Evolutionary conservation across 2,888 invertebrate genomes (phyloP), one percentile per base, ranked within the genome.

Genomic region (Acanthosepion lycidas): DNA sequence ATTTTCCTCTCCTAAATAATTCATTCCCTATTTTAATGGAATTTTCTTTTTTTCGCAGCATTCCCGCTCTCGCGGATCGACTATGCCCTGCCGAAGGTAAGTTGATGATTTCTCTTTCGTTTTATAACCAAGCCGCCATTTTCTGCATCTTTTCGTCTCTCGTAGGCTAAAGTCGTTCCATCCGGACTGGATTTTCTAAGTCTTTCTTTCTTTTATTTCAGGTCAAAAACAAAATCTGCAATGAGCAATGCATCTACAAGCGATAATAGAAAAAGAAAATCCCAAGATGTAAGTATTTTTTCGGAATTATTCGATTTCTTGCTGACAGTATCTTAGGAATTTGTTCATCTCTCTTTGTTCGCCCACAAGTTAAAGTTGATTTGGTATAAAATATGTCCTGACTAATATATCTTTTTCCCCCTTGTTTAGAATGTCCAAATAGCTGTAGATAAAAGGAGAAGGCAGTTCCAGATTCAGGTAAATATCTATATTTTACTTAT

Each of bases 391-490:
- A 78, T n/a, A n/a, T 78, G n/a, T 78, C 78, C n/a, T 78, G n/a
- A 78, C 78, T 78, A 78, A 78, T 78, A n/a, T 78, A 78, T 78
- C 78, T n/a, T 78, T n/a, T 78, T n/a, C 26, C 26, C 15, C n/a
- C 12, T 96, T 96, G 96, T 96, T 93, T 95, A 96, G 93, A 96
- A 96, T 94, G 95, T 96, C 95, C 96, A 95, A 64, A 96, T 95
- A 95, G 96, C 95, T 93, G 95, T 96, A 59, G 95, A 78, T 49
- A 96, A 96, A 95, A 95, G 96, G 95, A 96, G 96, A 94, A 96
- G 96, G 94, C 96, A 96, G 93, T 96, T 96, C 94, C 96, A 96
- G 95, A 97, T 97, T 94, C 96, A 97, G 96, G 97, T 97, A 96
- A 95, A 94, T 92, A 94, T 91, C 48, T 49, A 51, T 92, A 55